Evolutionary conservation across 2,113 vertebrate species (phyloP).

Genomic region (Rhinogobius similis): DNA sequence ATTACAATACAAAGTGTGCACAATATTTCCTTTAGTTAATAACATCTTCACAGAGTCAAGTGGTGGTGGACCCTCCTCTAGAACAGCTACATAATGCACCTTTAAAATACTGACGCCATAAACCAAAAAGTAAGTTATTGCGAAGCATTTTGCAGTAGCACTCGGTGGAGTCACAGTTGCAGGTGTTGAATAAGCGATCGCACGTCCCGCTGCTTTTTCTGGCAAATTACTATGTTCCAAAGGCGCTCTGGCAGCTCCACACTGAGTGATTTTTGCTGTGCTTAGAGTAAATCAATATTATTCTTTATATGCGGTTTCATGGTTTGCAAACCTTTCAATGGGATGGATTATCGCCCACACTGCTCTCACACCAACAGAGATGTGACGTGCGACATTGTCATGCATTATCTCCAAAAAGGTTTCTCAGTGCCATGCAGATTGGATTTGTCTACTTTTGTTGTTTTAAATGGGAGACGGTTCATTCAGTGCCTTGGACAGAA

Average conservation of each 20-base stretch:
- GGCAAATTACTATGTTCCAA: neutral
- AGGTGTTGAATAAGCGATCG: conserved; percentile 3
- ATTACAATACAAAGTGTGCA: too few species aligned
- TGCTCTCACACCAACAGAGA: neutral
- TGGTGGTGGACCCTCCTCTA: too few species aligned
- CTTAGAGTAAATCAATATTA: conserved; percentile 3
- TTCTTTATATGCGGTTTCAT: neutral
- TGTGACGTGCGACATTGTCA: neutral
- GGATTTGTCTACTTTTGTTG: neutral
- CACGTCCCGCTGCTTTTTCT: neutral
- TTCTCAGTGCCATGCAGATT: neutral
- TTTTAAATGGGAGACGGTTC: neutral
- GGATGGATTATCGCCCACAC: conserved; percentile 6
- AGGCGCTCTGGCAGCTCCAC: neutral
- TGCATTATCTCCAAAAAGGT: neutral
- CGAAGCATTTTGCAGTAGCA: neutral
- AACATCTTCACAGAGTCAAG: neutral
- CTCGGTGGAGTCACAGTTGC: neutral
- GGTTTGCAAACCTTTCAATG: conserved; percentile 2
- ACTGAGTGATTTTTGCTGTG: neutral
- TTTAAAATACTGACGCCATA: neutral
- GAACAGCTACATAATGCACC: neutral
- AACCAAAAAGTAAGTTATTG: too few species aligned
- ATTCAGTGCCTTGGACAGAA: neutral
- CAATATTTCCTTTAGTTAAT: too few species aligned